Conservation (phyloP, 2,888 invertebrate genomes). For the Tenthredo distinguenda region DNA sequence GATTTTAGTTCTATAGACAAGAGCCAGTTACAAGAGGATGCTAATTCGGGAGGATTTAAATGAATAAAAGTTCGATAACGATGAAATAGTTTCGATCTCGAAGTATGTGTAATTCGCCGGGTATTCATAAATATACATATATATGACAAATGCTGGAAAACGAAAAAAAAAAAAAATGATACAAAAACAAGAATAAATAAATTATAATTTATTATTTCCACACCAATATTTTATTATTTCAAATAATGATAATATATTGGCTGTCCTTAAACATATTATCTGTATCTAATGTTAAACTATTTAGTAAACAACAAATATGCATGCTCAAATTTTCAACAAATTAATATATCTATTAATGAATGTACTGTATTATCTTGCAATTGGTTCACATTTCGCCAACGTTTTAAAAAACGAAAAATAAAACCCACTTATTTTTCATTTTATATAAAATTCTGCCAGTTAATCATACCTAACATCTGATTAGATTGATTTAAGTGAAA, state of each 20-base stretch:
- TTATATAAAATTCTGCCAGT: neutral
- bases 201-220: neutral
- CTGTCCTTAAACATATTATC: slow-evolving; percentile 2
- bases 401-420: neutral
- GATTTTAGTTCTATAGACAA: slow-evolving; percentile 53
- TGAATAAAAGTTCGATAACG: slow-evolving; percentile 40
- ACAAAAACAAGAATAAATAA: neutral
- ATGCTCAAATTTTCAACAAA: slow-evolving; percentile 36
- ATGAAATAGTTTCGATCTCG: slow-evolving; percentile 45
- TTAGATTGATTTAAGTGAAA: neutral
- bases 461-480: neutral
- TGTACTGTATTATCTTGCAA: slow-evolving; percentile 33
- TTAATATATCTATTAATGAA: neutral
- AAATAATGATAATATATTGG: neutral
- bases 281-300: slow-evolving; percentile 6
- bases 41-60: slow-evolving; percentile 45
- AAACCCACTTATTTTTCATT: neutral
- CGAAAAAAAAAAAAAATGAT: neutral
- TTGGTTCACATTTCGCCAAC: slow-evolving; percentile 22
- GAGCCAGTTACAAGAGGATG: slow-evolving; percentile 52
- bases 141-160: slow-evolving; percentile 12
- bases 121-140: neutral
- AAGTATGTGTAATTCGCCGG: slow-evolving; percentile 10
- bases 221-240: neutral
- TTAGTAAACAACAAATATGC: neutral